Percentiles rank a stretch among this genome's conserved stretches.
phyloP scores from a whole-genome alignment of 2,888 invertebrate genomes.

The Dastarcus helophoroides region DNA sequence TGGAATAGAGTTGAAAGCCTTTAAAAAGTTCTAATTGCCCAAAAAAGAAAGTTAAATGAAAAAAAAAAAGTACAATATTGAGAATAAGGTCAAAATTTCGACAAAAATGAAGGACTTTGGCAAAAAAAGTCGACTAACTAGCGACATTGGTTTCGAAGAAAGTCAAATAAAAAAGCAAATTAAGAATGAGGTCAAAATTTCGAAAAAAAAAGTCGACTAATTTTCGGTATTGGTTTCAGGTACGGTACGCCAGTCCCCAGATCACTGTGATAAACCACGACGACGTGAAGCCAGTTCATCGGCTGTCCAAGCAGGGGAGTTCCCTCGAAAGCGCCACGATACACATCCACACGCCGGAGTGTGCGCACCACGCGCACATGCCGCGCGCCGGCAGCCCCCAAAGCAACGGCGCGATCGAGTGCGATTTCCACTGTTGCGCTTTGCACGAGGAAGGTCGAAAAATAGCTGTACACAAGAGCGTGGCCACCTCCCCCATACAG shows the following conservation, averaged over 20 bases:
- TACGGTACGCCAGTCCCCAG: slow-evolving; percentile 56
- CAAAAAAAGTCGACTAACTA: too few relatives aligned
- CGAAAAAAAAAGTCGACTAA: too few relatives aligned
- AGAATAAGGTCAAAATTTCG: too few relatives aligned
- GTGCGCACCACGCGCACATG: slow-evolving; percentile 57
- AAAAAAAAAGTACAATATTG: too few relatives aligned
- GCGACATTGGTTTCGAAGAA: too few relatives aligned
- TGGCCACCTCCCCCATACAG: slow-evolving; percentile 87
- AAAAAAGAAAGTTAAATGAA: too few relatives aligned
- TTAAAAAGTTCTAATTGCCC: too few relatives aligned
- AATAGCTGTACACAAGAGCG: slow-evolving; percentile 85
- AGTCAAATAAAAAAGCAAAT: too few relatives aligned
- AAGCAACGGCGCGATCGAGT: slow-evolving; percentile 55
- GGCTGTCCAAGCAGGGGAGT: slow-evolving; percentile 44
- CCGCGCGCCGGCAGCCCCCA: slow-evolving; percentile 53
- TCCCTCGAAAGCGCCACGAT: slow-evolving; percentile 64
- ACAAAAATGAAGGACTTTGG: too few relatives aligned
- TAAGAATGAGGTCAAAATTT: too few relatives aligned
- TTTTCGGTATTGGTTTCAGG: slow-evolving; percentile 29
- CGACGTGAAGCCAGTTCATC: slow-evolving; percentile 47
- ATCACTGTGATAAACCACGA: slow-evolving; percentile 92
- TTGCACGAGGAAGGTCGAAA: slow-evolving; percentile 86
- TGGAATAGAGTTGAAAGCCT: too few relatives aligned
- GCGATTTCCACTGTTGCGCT: slow-evolving; percentile 93
- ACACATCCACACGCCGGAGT: slow-evolving; percentile 75